Evolutionary conservation across 2,113 vertebrate species (phyloP), one percentile per base, ranked within the genome.

Genomic region (Psilopsiagon aurifrons): DNA sequence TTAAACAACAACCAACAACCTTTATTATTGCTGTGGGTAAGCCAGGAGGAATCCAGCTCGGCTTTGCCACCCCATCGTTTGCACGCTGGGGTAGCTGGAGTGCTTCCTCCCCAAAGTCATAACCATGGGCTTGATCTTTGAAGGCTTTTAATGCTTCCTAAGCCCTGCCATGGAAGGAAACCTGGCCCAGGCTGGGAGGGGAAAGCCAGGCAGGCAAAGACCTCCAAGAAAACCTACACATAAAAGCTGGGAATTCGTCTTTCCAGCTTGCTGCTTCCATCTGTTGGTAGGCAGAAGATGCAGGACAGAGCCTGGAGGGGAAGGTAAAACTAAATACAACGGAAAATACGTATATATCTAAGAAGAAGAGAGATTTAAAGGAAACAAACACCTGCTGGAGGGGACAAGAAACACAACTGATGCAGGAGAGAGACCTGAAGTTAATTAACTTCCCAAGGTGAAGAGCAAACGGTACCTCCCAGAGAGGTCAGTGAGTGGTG

Each of bases 381-480:
- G 3, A 46, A 44, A 73, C 37, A 77, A 60, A 33, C 6, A 15
- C 10, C 73, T 70, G 89, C 90, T 90, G 82, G 67, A 86, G 75
- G 94, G 46, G 80, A 70, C 20, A 43, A 83, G 75, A 90, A 95
- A 60, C 68, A 3, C 44, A 70, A 59, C 4, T 47, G 75, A 75
- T 83, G 37, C 17, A 73, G 68, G 39, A 91, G 84, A 78, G 71
- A 91, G 91, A 84, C 43, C 17, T 85, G 70, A 46, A 87, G 63
- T 67, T 86, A 90, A 96, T 83, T 85, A 86, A 70, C 49, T 80
- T 46, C 27, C 39, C 1, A 3, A 91, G 39, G 74, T 39, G 69
- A 70, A 59, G 23, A 81, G 35, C 78, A 91, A 87, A 94, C 59
- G 24, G 62, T 2, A 60, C 25, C 37, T 68, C 29, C 39, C 0